A percentile compares a stretch with the other conserved stretches of the same genome.
These are phyloP conservation scores for Tragulus kanchil DNA, from an alignment of 2,113 vertebrate species.

Conservation along the genomic window DNA sequence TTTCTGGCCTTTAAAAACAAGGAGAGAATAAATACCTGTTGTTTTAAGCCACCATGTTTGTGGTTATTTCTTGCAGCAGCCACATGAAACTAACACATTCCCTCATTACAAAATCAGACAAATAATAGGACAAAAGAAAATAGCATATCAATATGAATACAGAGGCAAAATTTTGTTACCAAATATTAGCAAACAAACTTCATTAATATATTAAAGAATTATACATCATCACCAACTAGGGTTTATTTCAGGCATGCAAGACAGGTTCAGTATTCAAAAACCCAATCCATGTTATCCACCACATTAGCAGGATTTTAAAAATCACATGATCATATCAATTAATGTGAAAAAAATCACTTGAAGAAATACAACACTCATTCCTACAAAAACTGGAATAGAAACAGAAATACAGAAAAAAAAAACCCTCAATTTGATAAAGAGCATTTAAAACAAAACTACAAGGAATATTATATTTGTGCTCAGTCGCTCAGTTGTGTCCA, in stretches of 20 bases:
- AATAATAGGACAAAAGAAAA: neutral
- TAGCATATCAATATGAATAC: neutral
- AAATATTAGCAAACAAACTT: neutral
- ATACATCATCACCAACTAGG: neutral
- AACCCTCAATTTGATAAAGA: neutral
- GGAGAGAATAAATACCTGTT: neutral
- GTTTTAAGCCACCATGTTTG: neutral
- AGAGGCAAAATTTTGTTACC: neutral
- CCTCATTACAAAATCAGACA: neutral
- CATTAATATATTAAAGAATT: constrained; percentile 8
- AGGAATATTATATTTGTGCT: neutral
- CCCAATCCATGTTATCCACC: neutral
- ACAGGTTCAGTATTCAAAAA: neutral
- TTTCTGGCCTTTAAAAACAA: neutral
- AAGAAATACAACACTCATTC: neutral
- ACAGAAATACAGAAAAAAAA: neutral
- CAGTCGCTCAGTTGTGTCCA: too few relatives aligned
- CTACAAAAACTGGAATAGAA: neutral
- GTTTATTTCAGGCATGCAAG: neutral
- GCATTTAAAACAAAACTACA: neutral
- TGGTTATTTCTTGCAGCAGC: neutral
- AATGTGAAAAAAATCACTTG: neutral
- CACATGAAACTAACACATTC: neutral
- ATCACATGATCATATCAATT: neutral
- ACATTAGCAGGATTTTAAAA: neutral